These are phyloP conservation scores for Ganaspis sp. DNA, from an alignment of 1,140 invertebrate genomes.

Conservation along the genomic window DNA sequence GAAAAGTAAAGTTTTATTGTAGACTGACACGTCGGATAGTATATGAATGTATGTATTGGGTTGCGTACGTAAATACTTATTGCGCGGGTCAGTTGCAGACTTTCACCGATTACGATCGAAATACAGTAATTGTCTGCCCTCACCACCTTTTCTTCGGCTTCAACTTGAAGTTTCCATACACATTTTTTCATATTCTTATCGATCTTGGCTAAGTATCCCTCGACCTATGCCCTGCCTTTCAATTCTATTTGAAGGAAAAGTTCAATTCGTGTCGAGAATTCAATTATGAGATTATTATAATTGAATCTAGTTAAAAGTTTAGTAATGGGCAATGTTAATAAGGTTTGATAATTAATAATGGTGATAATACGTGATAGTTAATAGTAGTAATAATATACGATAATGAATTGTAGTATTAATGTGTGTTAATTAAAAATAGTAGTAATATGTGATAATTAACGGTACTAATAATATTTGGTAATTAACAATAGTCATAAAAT, in stretches of 20 bases:
- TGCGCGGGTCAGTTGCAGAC: constrained; percentile 26
- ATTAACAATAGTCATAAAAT: too few species aligned
- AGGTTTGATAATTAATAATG: too few species aligned
- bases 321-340: too few species aligned
- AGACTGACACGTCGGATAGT: background rate
- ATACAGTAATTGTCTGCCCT: background rate
- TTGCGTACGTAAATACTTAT: background rate
- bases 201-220: constrained; percentile 8
- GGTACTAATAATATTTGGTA: too few species aligned
- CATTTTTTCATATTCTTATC: background rate
- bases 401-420: too few species aligned
- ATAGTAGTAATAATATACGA: too few species aligned
- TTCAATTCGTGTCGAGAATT: too few species aligned
- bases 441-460: too few species aligned
- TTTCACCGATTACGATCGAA: constrained; percentile 27
- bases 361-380: too few species aligned
- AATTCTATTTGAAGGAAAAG: background rate
- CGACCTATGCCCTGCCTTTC: background rate
- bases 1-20: background rate
- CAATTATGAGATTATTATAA: too few species aligned
- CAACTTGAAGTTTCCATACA: background rate
- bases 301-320: too few species aligned
- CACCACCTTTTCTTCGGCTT: background rate
- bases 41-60: constrained; percentile 21
- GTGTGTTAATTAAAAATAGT: too few species aligned